Evolutionary conservation across 2,797 vertebrate genomes (phyloP), one percentile per base, ranked within the genome.

Genomic region (Gymnothorax reevesii): DNA sequence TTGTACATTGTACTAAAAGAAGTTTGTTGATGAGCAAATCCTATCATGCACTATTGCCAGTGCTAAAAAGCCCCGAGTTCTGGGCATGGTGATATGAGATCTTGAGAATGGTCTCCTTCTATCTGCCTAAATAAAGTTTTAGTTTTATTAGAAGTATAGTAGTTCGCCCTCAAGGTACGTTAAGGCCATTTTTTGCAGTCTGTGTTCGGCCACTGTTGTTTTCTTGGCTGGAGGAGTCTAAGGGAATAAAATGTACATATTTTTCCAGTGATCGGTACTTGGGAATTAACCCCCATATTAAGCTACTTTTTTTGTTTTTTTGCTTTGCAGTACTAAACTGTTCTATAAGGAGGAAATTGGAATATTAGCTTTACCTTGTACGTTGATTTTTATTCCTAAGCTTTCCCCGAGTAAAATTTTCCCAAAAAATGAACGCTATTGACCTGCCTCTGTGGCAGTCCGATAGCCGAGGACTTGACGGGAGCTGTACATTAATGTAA

Each of bases 341-440:
- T 33, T 42, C 7, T 4, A 49, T 75, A 15, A 15, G 17, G 49
- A 75, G 17, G 7, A 75, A 75, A 75, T 42, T 15, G 7, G 33
- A 4, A 17, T 75, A 75, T 75, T 49, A 22, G 33, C 7, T 42
- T 75, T 6, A 13, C 73, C 73, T 15, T 15, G 12, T 42, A 42
- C 33, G 33, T 42, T 42, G 33, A 42, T 42, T 42, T 42, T 42
- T 42, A 42, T 42, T 42, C 33, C 33, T 42, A 42, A 42, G 33
- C 33, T 42, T 42, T 42, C 33, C 33, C 33, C 33, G 33, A 87
- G 88, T 88, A 85, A 92, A 85, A 83, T 85, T 79, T 84, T 86
- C 88, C 91, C 91, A 90, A 90, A 84, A 91, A 92, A 93, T 93
- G 88, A 80, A 90, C 92, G 93, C 93, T 92, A 93, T 94, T 91